Evolutionary conservation across 2,888 invertebrate genomes (phyloP), one percentile per base, ranked within the genome.

Genomic region (Stratiomys singularior): DNA sequence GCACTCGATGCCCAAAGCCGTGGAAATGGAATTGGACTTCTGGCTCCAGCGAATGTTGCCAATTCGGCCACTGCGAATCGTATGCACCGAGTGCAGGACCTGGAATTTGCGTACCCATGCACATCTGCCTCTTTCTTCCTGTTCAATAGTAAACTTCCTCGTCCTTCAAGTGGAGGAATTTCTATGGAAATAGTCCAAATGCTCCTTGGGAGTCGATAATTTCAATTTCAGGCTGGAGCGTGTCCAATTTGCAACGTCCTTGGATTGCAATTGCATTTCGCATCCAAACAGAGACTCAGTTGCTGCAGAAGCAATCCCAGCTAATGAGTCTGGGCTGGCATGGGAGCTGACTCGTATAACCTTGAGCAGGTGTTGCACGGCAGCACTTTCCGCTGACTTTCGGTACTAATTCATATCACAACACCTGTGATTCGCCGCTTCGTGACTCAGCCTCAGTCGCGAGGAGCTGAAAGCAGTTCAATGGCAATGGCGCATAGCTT

Each of bases 41-140:
- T 37, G 47, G 28, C 28, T 30, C 64, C 64, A 25, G n/a, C 64
- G 60, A 3, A 66, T 37, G 66, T 46, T 69, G 69, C 69, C 23
- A 44, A 7, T 69, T 23, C 28, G 56, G 13, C n/a, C 5, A 0
- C 56, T 0, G 21, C 47, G 15, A 21, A 15, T 15, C 47, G 21
- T 47, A 44, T 15, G 15, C 37, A 37, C 37, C 18, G 23, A 25
- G 60, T 60, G 23, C 60, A 60, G 60, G 2, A 4, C 52, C 44
- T 44, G 44, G 44, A n/a, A n/a, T n/a, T n/a, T n/a, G n/a, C n/a
- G n/a, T n/a, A n/a, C n/a, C n/a, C n/a, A n/a, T n/a, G n/a, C n/a
- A n/a, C n/a, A n/a, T n/a, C n/a, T n/a, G n/a, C n/a, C n/a, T n/a
- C n/a, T n/a, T n/a, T n/a, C n/a, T n/a, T n/a, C n/a, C n/a, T n/a